phyloP scores from a whole-genome alignment of 2,888 invertebrate genomes.

The Morpho achilles region DNA sequence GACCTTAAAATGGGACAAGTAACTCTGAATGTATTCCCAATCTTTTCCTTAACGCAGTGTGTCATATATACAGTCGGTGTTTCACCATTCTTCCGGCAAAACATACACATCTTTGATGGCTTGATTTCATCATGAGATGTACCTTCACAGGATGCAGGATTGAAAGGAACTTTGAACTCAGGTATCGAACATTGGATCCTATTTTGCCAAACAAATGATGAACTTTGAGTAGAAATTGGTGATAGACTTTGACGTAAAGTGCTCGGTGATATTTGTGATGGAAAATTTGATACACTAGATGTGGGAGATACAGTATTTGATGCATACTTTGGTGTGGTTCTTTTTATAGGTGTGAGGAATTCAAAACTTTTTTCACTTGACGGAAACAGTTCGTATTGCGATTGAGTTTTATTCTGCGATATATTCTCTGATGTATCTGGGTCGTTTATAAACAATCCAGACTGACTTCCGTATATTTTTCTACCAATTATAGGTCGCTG shows the following conservation, averaged over 20 bases:
- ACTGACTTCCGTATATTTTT: conserved; percentile 40
- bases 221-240: neutral
- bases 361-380: conserved; percentile 40
- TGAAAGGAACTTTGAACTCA: conserved; percentile 10
- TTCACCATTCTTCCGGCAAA: conserved; percentile 70
- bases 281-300: neutral
- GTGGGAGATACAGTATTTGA: neutral
- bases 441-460: neutral
- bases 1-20: conserved; percentile 63
- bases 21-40: conserved; percentile 49
- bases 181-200: neutral
- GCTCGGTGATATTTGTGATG: neutral
- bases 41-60: conserved; percentile 52
- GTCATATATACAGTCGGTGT: conserved; percentile 58
- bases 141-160: conserved; percentile 2
- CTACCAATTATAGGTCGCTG: conserved; percentile 55
- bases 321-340: conserved; percentile 1
- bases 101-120: conserved; percentile 50
- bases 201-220: neutral
- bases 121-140: conserved; percentile 21
- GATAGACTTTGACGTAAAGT: neutral
- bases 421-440: conserved; percentile 11
- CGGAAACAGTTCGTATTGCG: conserved; percentile 55
- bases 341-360: conserved; percentile 38
- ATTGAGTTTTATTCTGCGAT: conserved; percentile 29